These are phyloP conservation scores for Coremacera marginata DNA, from an alignment of 2,888 invertebrate genomes.

Conservation along the genomic window DNA sequence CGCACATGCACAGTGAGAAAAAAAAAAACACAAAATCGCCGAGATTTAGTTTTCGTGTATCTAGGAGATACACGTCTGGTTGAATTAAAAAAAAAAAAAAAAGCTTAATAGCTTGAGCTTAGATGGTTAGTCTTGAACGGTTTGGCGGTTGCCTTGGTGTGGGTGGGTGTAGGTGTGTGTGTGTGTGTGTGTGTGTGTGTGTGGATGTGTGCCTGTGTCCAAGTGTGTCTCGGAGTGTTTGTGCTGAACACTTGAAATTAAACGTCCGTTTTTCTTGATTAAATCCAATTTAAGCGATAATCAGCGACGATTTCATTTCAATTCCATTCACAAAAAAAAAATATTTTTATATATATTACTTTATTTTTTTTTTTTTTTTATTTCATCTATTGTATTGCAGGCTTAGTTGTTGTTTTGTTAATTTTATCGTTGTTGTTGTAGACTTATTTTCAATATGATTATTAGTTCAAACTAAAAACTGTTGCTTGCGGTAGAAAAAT, in stretches of 20 bases:
- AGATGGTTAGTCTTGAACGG: not conserved
- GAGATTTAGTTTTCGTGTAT: not conserved
- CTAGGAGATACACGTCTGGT: not conserved
- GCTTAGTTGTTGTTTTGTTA: slow-evolving; percentile 22
- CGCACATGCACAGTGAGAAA: slow-evolving; percentile 20
- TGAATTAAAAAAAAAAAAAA: not conserved
- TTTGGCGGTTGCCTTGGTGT: not conserved
- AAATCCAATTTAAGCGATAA: slow-evolving; percentile 69
- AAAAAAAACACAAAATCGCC: slow-evolving; percentile 2
- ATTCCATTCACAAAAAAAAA: slow-evolving; percentile 56
- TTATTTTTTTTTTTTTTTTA: not conserved
- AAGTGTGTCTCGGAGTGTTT: slow-evolving; percentile 24
- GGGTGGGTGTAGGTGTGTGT: slow-evolving; percentile 15
- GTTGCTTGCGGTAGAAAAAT: not conserved
- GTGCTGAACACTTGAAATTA: slow-evolving; percentile 61
- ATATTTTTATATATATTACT: not conserved
- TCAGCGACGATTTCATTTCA: slow-evolving; percentile 53
- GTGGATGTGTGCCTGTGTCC: slow-evolving; percentile 5
- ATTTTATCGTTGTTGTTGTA: not conserved
- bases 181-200: not conserved
- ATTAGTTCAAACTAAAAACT: not conserved
- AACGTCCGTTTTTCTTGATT: slow-evolving; percentile 66
- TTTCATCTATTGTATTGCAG: not conserved
- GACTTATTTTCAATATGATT: not conserved
- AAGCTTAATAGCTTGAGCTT: not conserved